A percentile compares a stretch with the other conserved stretches of the same genome.
Evolutionary conservation across 2,113 vertebrate genomes (phyloP).

Genomic region (Trogon melanurus): DNA sequence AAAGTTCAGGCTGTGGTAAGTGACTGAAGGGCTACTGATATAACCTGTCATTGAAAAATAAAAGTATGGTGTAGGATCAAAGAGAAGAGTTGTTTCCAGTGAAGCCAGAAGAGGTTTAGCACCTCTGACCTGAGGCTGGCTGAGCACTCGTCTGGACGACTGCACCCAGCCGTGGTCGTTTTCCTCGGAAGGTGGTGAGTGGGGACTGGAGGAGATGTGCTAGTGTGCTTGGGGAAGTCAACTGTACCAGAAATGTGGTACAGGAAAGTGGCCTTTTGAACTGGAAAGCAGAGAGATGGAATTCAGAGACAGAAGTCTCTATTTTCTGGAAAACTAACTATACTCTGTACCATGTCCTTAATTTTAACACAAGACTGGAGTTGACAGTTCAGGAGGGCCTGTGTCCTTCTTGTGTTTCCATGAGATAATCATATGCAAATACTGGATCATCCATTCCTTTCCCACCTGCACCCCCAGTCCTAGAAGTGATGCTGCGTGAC

Average conservation of each 20-base stretch:
- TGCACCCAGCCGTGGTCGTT: background rate
- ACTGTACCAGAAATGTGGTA: background rate
- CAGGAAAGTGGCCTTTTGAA: background rate
- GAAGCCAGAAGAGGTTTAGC: background rate
- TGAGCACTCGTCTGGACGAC: background rate
- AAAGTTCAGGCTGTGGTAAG: background rate
- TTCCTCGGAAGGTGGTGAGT: background rate
- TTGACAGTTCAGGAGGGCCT: background rate
- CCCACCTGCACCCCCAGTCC: background rate
- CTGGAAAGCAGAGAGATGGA: background rate
- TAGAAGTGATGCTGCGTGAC: background rate
- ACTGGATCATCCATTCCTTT: background rate
- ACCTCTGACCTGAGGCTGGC: background rate
- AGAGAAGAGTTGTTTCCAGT: background rate
- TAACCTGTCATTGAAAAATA: background rate
- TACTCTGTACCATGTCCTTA: background rate
- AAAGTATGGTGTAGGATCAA: background rate
- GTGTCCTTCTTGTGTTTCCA: background rate
- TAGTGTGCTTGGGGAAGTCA: background rate
- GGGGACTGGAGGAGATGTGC: background rate
- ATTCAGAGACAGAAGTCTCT: background rate
- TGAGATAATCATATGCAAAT: background rate
- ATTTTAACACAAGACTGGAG: background rate
- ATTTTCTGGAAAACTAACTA: background rate
- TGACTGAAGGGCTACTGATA: background rate